These are phyloP conservation scores for Nasonia longicornis DNA, from an alignment of 1,140 invertebrate species.

Conservation along the genomic window DNA sequence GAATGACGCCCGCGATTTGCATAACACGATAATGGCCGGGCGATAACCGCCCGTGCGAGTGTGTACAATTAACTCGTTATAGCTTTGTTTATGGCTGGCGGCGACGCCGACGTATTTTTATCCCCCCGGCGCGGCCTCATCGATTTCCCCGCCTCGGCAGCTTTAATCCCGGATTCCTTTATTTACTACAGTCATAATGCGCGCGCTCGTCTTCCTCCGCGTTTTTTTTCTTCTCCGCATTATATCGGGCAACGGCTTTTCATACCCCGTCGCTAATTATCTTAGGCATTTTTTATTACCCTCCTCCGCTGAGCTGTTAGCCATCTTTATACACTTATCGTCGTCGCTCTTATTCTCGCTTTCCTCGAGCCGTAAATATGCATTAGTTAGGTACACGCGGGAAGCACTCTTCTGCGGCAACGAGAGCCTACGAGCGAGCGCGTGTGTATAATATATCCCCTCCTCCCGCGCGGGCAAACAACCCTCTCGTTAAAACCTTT, in stretches of 20 bases:
- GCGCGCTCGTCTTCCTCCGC: neutral
- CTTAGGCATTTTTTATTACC: neutral
- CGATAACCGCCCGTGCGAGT: neutral
- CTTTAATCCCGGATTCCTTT: neutral
- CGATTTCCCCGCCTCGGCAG: neutral
- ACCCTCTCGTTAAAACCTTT: conserved; percentile 38
- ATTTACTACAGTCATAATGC: neutral
- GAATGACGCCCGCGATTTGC: neutral
- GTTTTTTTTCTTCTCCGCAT: neutral
- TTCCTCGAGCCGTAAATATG: neutral
- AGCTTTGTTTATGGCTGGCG: neutral
- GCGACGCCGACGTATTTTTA: neutral
- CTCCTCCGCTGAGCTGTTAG: neutral
- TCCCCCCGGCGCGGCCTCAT: neutral
- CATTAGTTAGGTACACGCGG: neutral
- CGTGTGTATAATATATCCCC: neutral
- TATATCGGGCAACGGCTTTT: neutral
- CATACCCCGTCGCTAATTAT: conserved; percentile 16
- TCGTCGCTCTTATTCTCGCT: neutral
- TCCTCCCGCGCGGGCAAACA: neutral
- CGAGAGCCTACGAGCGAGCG: too few species aligned
- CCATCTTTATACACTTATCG: conserved; percentile 1
- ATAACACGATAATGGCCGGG: neutral
- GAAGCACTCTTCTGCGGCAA: neutral
- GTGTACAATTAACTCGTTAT: neutral